Base-by-base conservation (phyloP, 2,888 invertebrate species). In the Pammene aurita region DNA sequence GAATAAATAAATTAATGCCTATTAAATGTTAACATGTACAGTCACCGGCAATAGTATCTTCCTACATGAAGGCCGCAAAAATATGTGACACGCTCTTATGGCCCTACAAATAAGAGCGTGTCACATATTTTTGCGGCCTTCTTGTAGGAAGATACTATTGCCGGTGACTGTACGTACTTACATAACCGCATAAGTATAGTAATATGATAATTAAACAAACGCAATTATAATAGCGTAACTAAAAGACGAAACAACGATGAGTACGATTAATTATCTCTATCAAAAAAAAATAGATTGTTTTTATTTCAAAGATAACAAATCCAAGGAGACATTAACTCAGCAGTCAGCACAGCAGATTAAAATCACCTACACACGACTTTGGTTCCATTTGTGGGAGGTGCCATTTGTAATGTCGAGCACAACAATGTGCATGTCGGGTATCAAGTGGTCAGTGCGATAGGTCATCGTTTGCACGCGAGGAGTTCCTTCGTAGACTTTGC, bases 361-460 rank as follows among this genome's bases (percentile, higher is more conserved):
- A 80, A 83, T 84, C 81, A 71, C 65, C 71, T 71, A 73, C 72
- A 73, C 72, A 74, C 73, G 78, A 81, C 75, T 80, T 75, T 70
- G 74, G 74, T 72, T 79, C 71, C 82, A 80, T 80, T 82, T 80
- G 84, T 87, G 84, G 86, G 87, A 84, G 87, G 87, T 82, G 84
- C 79, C 78, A 84, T 84, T 85, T 82, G 83, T 83, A 81, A 84
- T 80, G 81, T 84, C 77, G 79, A 81, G 81, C 75, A 73, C 76
- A 80, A 81, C 78, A 82, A 72, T 72, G 80, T 79, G 80, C 82
- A 79, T 80, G 80, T 81, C 74, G 78, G 80, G 80, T 84, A 84
- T 84, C 79, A 75, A 77, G 77, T 79, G 84, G 84, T 86, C 78
- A 72, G 64, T 71, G 76, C 76, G 85, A 86, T 88, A 85, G 85